Evolutionary conservation across 2,113 vertebrate genomes (phyloP), one percentile per base, ranked within the genome.

Genomic region (Charadrius vociferus): DNA sequence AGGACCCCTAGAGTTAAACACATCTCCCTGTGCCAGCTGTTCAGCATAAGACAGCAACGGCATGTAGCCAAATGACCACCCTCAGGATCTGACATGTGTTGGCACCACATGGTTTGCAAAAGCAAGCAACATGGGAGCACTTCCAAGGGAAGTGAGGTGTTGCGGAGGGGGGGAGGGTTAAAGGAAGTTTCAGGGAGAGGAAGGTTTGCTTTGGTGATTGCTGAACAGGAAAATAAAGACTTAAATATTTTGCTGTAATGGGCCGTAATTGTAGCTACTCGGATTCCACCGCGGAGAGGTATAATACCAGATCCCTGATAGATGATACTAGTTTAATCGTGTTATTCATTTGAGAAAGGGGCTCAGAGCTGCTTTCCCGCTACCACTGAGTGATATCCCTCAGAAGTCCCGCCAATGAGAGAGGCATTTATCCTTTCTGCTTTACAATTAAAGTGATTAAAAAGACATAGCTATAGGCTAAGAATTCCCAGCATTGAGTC

Each of bases 1-100:
- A 72, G 91, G 86, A 93, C 80, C 79, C 88, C 86, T 86, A 65
- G 89, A 91, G 81, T 94, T 94, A 95, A 96, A 89, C 95, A 95
- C 83, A 65, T 80, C 83, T 84, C 91, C 81, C 79, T 36, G 0
- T 94, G 92, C 93, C 96, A 97, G 92, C 94, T 94, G 86, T 53
- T 80, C 73, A 79, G 89, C 83, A 30, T 94, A 96, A 81, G 88
- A 66, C 77, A 89, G 93, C 93, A 86, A 39, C 0, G 6, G 66
- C 78, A 1, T 21, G 81, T 67, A 61, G 91, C 88, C 96, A 94
- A 71, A 6, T 95, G 96, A 39, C 95, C 92, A 97, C 93, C 96
- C 95, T 92, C 73, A 88, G 85, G 34, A 77, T 94, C 91, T 0
- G 2, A 88, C 86, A 53, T 22, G 49, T 86, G 68, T 68, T 97